Percentiles rank a stretch among this genome's conserved stretches.
phyloP scores from a whole-genome alignment of 2,888 invertebrate species.

The Cephus rjabovi region DNA sequence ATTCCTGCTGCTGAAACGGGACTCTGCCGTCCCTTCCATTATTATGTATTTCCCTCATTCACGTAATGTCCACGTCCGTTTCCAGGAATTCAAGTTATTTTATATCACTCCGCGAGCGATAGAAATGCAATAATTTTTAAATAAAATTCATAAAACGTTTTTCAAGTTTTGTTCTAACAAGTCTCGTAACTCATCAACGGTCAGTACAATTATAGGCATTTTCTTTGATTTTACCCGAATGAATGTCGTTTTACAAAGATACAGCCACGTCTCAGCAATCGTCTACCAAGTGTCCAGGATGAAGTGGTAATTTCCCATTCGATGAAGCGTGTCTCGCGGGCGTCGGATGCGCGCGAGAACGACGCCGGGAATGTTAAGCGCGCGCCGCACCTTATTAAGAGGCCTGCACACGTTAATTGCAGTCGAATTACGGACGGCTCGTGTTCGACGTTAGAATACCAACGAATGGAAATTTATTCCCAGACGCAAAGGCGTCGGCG shows the following conservation, averaged over 20 bases:
- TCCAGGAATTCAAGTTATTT: background rate
- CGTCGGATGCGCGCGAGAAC: slow-evolving; percentile 4
- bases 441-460: slow-evolving; percentile 9
- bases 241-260: background rate
- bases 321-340: background rate
- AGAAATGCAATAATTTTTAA: background rate
- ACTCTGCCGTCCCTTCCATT: background rate
- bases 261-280: background rate
- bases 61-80: background rate
- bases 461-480: slow-evolving; percentile 7
- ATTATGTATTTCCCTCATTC: background rate
- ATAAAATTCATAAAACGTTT: background rate
- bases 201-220: background rate
- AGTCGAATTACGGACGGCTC: slow-evolving; percentile 23
- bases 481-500: slow-evolving; percentile 16
- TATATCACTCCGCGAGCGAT: no score
- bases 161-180: background rate
- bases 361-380: slow-evolving; percentile 26
- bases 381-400: slow-evolving; percentile 1
- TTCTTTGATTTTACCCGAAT: background rate
- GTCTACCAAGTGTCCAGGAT: background rate
- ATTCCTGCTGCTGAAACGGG: background rate
- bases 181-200: background rate
- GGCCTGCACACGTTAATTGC: slow-evolving; percentile 30
- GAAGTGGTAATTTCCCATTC: background rate